Conservation (phyloP, 2,113 vertebrate genomes). For the Equus quagga region DNA sequence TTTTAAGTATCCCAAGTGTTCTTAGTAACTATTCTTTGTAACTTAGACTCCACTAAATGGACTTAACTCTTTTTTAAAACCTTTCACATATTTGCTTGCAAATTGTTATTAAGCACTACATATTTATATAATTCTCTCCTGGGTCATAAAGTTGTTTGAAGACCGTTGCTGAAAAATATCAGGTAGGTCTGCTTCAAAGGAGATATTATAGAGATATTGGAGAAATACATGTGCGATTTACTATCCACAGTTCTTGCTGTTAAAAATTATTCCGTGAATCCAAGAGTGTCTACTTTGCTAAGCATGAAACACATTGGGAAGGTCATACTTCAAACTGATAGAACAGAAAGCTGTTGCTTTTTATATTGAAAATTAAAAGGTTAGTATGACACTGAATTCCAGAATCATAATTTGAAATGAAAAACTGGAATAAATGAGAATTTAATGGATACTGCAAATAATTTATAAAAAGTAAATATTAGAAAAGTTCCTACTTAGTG, state of each 20-base stretch:
- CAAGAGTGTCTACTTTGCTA: neutral
- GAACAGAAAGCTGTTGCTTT: neutral
- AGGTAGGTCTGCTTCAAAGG: neutral
- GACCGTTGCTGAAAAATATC: neutral
- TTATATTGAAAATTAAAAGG: neutral
- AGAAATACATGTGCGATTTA: neutral
- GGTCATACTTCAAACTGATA: neutral
- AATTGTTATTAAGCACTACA: conserved; percentile 11
- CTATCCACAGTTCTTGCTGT: conserved; percentile 4
- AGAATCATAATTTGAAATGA: conserved; percentile 32
- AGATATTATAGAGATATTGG: neutral
- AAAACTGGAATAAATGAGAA: conserved; percentile 37
- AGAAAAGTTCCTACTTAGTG: neutral
- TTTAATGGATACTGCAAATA: neutral
- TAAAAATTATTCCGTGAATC: neutral
- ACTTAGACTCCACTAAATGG: conserved; percentile 1
- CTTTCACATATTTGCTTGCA: neutral
- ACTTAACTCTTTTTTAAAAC: neutral
- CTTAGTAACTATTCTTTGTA: conserved; percentile 1
- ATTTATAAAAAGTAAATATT: conserved; percentile 14
- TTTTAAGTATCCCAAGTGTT: neutral
- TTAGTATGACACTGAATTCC: neutral
- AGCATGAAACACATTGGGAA: neutral
- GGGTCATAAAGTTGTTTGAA: conserved; percentile 42
- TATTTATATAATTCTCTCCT: neutral